These are phyloP conservation scores for Leptopilina boulardi DNA, from an alignment of 1,140 invertebrate species.

Conservation along the genomic window DNA sequence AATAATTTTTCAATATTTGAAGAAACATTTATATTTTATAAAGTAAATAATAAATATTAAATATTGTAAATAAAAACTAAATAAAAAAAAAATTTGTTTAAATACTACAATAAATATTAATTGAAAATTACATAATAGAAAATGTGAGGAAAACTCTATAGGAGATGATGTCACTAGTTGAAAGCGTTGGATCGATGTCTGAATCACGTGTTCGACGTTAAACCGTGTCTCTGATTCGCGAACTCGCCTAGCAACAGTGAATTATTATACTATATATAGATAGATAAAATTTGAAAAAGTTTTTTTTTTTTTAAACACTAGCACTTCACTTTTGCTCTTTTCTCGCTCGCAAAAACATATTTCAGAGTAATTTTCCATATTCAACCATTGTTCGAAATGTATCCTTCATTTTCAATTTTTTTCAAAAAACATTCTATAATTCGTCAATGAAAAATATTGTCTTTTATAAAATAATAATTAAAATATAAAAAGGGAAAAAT, in stretches of 20 bases:
- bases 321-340: neutral
- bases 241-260: conserved; percentile 60
- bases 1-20: too few relatives aligned
- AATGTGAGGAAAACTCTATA: neutral
- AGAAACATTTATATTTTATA: too few relatives aligned
- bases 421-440: too few relatives aligned
- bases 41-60: too few relatives aligned
- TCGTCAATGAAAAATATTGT: too few relatives aligned
- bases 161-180: conserved; percentile 45
- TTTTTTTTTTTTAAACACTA: neutral
- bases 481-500: too few relatives aligned
- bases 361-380: too few relatives aligned
- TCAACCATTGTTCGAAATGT: too few relatives aligned
- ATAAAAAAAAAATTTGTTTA: neutral
- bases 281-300: neutral
- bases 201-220: conserved; percentile 57
- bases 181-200: conserved; percentile 54
- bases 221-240: conserved; percentile 58
- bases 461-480: too few relatives aligned
- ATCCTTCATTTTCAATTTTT: too few relatives aligned
- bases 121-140: neutral
- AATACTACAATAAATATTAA: neutral
- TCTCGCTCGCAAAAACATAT: neutral
- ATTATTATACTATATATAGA: neutral
- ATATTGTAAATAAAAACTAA: neutral